Evolutionary conservation across 64 coral and sea anemone species (phyloP).

Genomic region (Montipora sp.): DNA sequence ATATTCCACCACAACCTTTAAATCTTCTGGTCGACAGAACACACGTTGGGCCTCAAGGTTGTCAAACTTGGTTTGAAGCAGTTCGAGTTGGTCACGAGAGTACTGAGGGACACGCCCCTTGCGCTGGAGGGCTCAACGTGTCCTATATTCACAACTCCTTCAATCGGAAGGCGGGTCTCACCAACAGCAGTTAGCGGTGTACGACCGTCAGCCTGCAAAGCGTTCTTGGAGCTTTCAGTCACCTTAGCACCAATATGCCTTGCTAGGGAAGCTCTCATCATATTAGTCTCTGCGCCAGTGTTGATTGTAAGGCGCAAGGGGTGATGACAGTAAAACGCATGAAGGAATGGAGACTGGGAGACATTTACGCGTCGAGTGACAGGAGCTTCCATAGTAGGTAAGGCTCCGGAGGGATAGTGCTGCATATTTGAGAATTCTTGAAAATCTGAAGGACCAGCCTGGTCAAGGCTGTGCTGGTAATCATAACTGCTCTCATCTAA

Average conservation of each 20-base stretch:
- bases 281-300: conserved; percentile 41
- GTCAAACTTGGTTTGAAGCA: conserved; percentile 37
- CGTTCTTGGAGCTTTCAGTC: conserved; percentile 9
- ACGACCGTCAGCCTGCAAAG: conserved; percentile 31
- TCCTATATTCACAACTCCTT: conserved; percentile 40
- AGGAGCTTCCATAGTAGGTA: not conserved
- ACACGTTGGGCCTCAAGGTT: not conserved
- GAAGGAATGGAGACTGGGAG: conserved; percentile 34
- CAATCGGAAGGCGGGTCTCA: conserved; percentile 30
- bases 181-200: conserved; percentile 4
- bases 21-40: conserved; percentile 13
- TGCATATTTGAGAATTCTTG: not conserved
- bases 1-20: conserved; percentile 23
- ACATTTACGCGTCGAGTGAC: conserved; percentile 20
- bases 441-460: not conserved
- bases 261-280: conserved; percentile 45
- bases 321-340: conserved; percentile 41
- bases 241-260: conserved; percentile 7
- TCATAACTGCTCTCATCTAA: not conserved
- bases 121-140: conserved; percentile 9
- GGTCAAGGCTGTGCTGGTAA: not conserved
- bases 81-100: conserved; percentile 10
- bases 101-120: conserved; percentile 44
- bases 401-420: not conserved
- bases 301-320: conserved; percentile 24